Percentiles rank a stretch among this genome's conserved stretches.
Evolutionary conservation across 2,113 vertebrate genomes (phyloP).

Genomic region (Agapornis roseicollis): DNA sequence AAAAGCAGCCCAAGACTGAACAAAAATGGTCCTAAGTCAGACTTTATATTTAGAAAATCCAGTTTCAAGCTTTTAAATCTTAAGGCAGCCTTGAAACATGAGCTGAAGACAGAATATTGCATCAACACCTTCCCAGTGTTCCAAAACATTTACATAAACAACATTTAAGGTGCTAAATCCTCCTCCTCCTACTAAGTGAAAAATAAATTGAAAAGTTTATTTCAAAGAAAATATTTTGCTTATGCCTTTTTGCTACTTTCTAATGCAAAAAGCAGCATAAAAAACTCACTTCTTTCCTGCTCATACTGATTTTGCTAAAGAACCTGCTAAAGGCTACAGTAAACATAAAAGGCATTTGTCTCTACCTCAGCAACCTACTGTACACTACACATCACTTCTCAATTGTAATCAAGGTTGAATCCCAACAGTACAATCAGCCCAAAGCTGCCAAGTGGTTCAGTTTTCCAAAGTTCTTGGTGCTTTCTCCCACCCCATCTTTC

Average conservation of each 20-base stretch:
- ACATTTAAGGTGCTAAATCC: neutral
- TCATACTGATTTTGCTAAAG: neutral
- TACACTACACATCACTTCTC: neutral
- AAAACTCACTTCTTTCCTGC: neutral
- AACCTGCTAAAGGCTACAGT: neutral
- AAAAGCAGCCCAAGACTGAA: neutral
- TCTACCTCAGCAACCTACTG: neutral
- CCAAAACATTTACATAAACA: slow-evolving; percentile 1
- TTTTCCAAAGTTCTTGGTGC: neutral
- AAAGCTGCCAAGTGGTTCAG: neutral
- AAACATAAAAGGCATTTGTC: neutral
- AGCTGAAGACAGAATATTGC: neutral
- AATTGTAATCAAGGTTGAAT: neutral
- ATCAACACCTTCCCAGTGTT: neutral
- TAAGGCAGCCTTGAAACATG: neutral
- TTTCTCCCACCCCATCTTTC: neutral
- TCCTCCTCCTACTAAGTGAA: neutral
- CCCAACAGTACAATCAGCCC: neutral
- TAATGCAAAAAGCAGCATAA: neutral
- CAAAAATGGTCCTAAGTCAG: neutral
- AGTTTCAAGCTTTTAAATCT: neutral
- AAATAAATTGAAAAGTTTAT: neutral
- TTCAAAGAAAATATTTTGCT: neutral
- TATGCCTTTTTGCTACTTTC: neutral
- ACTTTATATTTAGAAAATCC: neutral